Percentiles rank a stretch among this genome's conserved stretches.
Evolutionary conservation across 2,113 vertebrate species (phyloP).

Genomic region (Nycticorax nycticorax): DNA sequence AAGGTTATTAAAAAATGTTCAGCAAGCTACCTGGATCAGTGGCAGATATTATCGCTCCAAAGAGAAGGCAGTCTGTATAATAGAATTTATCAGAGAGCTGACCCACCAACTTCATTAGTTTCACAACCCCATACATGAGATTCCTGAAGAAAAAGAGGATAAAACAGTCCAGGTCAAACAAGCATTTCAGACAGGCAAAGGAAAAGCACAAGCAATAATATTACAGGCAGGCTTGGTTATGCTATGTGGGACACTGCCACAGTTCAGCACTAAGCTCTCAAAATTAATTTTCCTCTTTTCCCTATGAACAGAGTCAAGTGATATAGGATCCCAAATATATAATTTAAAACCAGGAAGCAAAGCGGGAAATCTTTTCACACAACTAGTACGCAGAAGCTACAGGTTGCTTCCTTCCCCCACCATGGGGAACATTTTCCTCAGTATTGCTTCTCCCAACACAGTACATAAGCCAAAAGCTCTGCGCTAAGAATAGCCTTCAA

Average conservation of each 20-base stretch:
- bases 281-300: not conserved
- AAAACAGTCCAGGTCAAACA: constrained; percentile 3
- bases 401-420: not conserved
- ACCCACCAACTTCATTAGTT: constrained; percentile 91
- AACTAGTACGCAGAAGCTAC: not conserved
- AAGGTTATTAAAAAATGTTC: not conserved
- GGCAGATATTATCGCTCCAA: constrained; percentile 95
- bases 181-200: not conserved
- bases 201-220: not conserved
- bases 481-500: not conserved
- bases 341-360: not conserved
- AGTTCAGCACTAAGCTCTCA: not conserved
- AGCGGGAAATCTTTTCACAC: not conserved
- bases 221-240: not conserved
- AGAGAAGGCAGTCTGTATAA: constrained; percentile 98
- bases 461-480: not conserved
- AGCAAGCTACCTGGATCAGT: constrained; percentile 91
- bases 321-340: not conserved
- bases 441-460: not conserved
- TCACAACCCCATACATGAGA: constrained; percentile 98
- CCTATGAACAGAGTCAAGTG: not conserved
- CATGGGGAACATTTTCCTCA: not conserved
- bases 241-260: not conserved
- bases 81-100: constrained; percentile 95
- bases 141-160: constrained; percentile 78